These are phyloP conservation scores for Caenorhabditis sp. DNA, from an alignment of 2,888 invertebrate genomes.

Conservation along the genomic window DNA sequence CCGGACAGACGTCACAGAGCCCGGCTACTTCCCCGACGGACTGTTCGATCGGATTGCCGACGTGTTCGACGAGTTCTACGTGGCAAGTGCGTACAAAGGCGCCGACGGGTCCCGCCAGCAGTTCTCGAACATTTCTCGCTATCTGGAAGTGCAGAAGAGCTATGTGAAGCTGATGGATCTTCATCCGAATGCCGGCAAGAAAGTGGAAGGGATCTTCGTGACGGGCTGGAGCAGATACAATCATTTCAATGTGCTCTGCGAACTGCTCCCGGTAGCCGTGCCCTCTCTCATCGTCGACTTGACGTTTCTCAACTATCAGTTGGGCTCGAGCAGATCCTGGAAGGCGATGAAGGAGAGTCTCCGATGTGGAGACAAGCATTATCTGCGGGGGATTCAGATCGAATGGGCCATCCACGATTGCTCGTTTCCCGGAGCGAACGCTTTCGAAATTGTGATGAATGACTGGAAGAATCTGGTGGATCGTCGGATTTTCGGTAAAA, in stretches of 20 bases:
- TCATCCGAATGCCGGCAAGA: constrained; percentile 22
- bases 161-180: constrained; percentile 83
- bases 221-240: constrained; percentile 80
- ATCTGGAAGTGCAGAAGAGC: constrained; percentile 85
- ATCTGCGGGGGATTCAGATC: constrained; percentile 6
- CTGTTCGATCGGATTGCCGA: constrained; percentile 69
- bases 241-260: constrained; percentile 81
- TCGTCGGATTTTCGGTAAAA: constrained; percentile 3
- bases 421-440: constrained; percentile 45
- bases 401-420: constrained; percentile 40
- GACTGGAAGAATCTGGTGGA: constrained; percentile 46
- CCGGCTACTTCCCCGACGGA: constrained; percentile 74
- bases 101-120: constrained; percentile 87
- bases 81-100: constrained; percentile 90
- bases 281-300: constrained; percentile 74
- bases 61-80: constrained; percentile 86
- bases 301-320: constrained; percentile 60
- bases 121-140: constrained; percentile 84
- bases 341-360: constrained; percentile 26
- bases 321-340: constrained; percentile 12
- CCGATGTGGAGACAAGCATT: constrained; percentile 10
- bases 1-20: constrained; percentile 67
- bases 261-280: constrained; percentile 80
- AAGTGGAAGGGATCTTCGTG: constrained; percentile 71
- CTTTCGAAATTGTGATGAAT: constrained; percentile 44